phyloP scores from a whole-genome alignment of 2,797 vertebrate species.

The Enteromius radiatus region DNA sequence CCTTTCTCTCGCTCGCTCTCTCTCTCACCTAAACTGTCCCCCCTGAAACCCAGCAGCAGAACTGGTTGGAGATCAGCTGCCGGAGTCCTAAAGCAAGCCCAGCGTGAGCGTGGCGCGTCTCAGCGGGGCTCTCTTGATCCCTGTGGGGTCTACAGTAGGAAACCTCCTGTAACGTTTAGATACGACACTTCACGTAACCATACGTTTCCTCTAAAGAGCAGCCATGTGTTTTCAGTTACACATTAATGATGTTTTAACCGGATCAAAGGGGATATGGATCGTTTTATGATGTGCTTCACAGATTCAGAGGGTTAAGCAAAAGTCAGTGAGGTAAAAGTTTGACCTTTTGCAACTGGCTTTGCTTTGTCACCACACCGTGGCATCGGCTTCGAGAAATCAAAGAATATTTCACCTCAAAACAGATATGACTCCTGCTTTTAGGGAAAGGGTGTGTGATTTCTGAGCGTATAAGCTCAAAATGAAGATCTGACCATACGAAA shows the following conservation, averaged over 20 bases:
- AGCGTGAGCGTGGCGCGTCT: conserved; percentile 24
- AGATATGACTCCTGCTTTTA: background rate
- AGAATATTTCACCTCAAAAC: background rate
- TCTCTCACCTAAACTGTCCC: background rate
- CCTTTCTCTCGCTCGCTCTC: background rate
- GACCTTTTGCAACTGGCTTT: conserved; percentile 21
- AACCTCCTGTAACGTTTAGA: conserved; percentile 54
- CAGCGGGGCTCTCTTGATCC: conserved; percentile 58
- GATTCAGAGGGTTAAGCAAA: conserved; percentile 26
- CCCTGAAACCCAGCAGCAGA: background rate
- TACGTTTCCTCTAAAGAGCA: conserved; percentile 53
- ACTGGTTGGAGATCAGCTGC: conserved; percentile 28
- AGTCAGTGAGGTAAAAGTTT: conserved; percentile 17
- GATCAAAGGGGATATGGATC: conserved; percentile 55
- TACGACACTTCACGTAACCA: conserved; percentile 49
- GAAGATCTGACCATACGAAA: background rate
- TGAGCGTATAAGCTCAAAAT: conserved; percentile 8
- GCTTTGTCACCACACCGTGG: background rate
- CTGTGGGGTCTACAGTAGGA: conserved; percentile 61
- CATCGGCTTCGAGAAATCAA: background rate
- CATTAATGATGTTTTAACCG: conserved; percentile 62
- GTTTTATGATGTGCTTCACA: conserved; percentile 42
- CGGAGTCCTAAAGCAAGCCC: conserved; percentile 14
- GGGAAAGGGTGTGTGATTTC: conserved; percentile 42
- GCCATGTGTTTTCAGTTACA: conserved; percentile 58